Evolutionary conservation across 2,888 invertebrate species (phyloP).

Genomic region (Liodrosophila aerea): DNA sequence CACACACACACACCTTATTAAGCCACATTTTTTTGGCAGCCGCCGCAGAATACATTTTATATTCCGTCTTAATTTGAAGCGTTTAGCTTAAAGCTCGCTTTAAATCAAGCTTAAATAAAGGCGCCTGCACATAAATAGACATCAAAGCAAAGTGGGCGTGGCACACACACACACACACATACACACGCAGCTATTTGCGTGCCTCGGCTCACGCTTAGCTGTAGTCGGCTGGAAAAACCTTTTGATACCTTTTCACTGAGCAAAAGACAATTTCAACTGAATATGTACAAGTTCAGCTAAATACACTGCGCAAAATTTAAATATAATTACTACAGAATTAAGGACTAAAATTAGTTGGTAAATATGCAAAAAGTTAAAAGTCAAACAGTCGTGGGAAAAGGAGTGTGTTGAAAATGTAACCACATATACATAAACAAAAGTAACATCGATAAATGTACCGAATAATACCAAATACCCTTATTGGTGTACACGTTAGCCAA

Average conservation of each 20-base stretch:
- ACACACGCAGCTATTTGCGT: constrained; percentile 64
- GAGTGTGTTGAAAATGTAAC: no score
- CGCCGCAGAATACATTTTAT: constrained; percentile 56
- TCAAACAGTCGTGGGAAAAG: no score
- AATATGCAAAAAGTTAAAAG: no score
- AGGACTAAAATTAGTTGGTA: no score
- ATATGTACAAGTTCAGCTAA: constrained; percentile 1
- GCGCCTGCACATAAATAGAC: constrained; percentile 63
- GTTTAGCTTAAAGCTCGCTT: constrained; percentile 46
- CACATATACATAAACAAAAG: no score
- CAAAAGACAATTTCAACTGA: constrained; percentile 22
- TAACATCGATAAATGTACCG: no score
- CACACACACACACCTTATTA: constrained; percentile 37
- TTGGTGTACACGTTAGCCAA: no score
- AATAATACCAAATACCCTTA: no score
- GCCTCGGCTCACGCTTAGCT: constrained; percentile 57
- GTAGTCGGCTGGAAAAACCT: constrained; percentile 26
- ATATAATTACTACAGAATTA: no score
- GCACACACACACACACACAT: constrained; percentile 22
- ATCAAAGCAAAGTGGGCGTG: constrained; percentile 54
- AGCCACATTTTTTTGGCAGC: constrained; percentile 56
- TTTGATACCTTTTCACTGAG: constrained; percentile 54
- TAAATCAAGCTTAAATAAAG: constrained; percentile 44
- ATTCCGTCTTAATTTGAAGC: constrained; percentile 25
- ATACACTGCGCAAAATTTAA: constrained; percentile 1